Conservation (phyloP, 2,113 vertebrate genomes). For the Heteronetta atricapilla region DNA sequence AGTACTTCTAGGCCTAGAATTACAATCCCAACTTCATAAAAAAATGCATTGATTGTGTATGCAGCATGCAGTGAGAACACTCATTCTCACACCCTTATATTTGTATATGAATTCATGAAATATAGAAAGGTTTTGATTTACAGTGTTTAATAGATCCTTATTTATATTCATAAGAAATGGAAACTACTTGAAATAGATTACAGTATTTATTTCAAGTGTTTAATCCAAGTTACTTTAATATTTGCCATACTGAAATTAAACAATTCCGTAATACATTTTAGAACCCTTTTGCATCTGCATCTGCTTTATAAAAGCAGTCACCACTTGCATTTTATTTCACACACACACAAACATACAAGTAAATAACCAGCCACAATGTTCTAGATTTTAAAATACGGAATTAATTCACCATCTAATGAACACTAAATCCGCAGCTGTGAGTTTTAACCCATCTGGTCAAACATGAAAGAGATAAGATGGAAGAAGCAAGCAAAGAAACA, state of each 20-base stretch:
- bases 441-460: not conserved
- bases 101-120: not conserved
- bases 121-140: not conserved
- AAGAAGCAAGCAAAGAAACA: not conserved
- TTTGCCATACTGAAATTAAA: not conserved
- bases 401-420: not conserved
- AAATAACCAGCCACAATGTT: not conserved
- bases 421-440: not conserved
- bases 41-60: not conserved
- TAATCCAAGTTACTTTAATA: not conserved
- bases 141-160: not conserved
- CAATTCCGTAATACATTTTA: not conserved
- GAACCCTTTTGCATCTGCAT: not conserved
- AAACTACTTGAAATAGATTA: not conserved
- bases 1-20: not conserved
- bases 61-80: not conserved
- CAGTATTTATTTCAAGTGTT: not conserved
- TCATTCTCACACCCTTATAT: not conserved
- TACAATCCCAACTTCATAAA: not conserved
- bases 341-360: not conserved
- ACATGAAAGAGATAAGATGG: not conserved
- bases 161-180: not conserved
- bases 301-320: not conserved
- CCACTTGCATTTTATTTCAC: not conserved
- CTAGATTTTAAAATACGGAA: not conserved